Evolutionary conservation across 2,797 vertebrate species (phyloP), one percentile per base, ranked within the genome.

Genomic region (Epinephelus coioides): DNA sequence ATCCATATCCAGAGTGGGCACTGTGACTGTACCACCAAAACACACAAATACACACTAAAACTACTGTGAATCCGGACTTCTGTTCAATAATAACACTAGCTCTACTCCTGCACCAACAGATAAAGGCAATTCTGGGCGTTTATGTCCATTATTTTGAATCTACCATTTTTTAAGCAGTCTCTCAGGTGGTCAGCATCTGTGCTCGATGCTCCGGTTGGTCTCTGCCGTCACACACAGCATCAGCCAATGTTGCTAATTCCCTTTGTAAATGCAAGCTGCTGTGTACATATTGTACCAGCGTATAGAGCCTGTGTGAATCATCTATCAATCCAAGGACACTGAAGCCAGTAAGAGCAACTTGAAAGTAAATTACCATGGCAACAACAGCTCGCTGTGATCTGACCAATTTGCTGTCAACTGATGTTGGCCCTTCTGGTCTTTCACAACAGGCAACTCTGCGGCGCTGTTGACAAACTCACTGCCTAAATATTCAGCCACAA

Each of bases 401-500:
- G 53, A 78, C 69, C 72, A 76, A 38, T 78, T 25, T 56, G 71
- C 66, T 1, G 23, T 65, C 57, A 64, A 65, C 65, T 55, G 34
- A 53, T 12, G 49, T 57, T 27, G 63, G 34, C 61, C 5, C 1
- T 46, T 59, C 44, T 55, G 38, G 49, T 71, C 69, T 38, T 55
- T 76, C 50, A 50, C 60, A 49, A 25, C 53, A 57, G 62, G 59
- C 44, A 64, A 60, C 73, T 40, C 64, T 50, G 53, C 21, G 49
- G 61, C 66, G 49, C 17, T 21, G 65, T 38, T 79, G 44, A 69
- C 69, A 21, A 44, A 69, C 67, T 59, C 34, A 81, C 73, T 60
- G 81, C 85, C 73, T 82, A 73, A 81, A 90, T 83, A 86, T 82
- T 86, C 74, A 86, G 88, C 90, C 88, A 80, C 69, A 67, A 87